phyloP scores from a whole-genome alignment of 1,140 invertebrate genomes.

The Aethina tumida region DNA sequence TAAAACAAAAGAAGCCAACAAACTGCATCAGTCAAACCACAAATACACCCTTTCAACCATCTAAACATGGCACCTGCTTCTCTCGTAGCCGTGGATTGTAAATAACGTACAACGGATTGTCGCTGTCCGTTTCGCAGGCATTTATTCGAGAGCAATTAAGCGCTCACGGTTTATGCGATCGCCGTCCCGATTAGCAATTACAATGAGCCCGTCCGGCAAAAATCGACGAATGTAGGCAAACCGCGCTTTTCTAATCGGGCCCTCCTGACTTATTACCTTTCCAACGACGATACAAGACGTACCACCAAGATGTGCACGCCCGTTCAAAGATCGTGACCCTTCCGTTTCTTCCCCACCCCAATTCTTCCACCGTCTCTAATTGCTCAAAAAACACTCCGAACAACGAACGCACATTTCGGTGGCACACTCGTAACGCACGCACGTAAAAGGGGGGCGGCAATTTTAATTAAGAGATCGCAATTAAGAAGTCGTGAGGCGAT shows the following conservation, averaged over 20 bases:
- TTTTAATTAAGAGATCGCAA: constrained; percentile 1
- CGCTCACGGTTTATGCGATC: constrained; percentile 8
- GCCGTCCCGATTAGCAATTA: constrained; percentile 8
- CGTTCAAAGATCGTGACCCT: not conserved
- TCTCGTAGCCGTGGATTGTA: not conserved
- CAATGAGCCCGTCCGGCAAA: constrained; percentile 6
- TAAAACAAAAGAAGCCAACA: not conserved
- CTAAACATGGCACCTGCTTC: not conserved
- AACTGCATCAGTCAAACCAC: not conserved
- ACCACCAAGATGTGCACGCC: not conserved
- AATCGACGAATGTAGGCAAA: constrained; percentile 7
- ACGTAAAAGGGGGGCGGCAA: not conserved
- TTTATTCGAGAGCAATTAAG: constrained; percentile 8
- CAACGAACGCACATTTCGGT: not conserved
- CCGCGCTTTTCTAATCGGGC: constrained; percentile 9
- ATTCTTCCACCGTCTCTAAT: too few relatives aligned
- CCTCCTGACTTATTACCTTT: constrained; percentile 5
- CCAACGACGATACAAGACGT: constrained; percentile 4
- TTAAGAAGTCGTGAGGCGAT: too few relatives aligned
- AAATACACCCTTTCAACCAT: not conserved
- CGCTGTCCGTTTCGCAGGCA: constrained; percentile 4
- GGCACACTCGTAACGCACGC: not conserved
- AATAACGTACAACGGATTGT: too few relatives aligned
- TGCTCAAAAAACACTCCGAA: not conserved
- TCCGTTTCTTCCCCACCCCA: not conserved